phyloP scores from a whole-genome alignment of 1,140 invertebrate species.

The Notospermus geniculatus region DNA sequence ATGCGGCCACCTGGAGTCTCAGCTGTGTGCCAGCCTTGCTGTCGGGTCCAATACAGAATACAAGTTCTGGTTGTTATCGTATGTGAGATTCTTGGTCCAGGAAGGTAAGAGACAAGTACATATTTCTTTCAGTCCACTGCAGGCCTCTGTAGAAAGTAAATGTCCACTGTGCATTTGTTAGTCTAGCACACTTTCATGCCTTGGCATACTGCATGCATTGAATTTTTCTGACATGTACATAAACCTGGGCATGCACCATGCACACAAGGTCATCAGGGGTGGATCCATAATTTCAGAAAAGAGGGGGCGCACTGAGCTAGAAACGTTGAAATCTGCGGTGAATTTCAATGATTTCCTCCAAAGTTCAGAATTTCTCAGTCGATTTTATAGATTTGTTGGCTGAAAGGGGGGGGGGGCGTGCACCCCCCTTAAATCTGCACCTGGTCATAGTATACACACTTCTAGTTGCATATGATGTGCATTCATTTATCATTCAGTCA shows the following conservation, averaged over 20 bases:
- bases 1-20: constrained; percentile 74
- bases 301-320: not conserved
- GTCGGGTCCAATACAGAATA: constrained; percentile 73
- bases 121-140: constrained; percentile 10
- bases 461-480: too few species aligned
- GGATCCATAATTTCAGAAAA: too few species aligned
- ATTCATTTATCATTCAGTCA: too few species aligned
- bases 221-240: not conserved
- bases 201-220: not conserved
- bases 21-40: constrained; percentile 68
- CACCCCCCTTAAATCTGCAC: too few species aligned
- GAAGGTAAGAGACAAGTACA: constrained; percentile 64
- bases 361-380: too few species aligned
- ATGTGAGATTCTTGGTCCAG: constrained; percentile 71
- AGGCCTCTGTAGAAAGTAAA: constrained; percentile 63
- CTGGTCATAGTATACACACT: too few species aligned
- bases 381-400: too few species aligned
- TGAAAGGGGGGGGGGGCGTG: too few species aligned
- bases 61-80: constrained; percentile 72
- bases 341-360: too few species aligned
- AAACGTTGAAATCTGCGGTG: too few species aligned
- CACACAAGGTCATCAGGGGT: not conserved
- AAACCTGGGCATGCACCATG: not conserved
- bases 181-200: not conserved
- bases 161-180: not conserved